Evolutionary conservation across 2,113 vertebrate species (phyloP), one percentile per base, ranked within the genome.

Genomic region (Todiramphus chloris): DNA sequence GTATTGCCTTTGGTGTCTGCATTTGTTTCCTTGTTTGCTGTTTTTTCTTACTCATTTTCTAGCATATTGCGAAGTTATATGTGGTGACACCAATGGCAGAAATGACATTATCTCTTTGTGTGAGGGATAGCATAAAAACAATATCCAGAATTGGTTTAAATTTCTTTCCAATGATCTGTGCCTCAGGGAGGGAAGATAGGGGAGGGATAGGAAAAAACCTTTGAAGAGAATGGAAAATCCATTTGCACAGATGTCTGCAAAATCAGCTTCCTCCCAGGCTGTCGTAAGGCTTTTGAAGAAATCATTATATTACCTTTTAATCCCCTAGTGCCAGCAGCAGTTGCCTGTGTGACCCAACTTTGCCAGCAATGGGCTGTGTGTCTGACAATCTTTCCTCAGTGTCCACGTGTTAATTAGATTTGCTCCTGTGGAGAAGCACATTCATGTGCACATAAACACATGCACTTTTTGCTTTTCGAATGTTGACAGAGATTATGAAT

Each of bases 211-310:
- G 53, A 79, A 35, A 73, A 94, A 83, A 44, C 69, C 90, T 94
- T 83, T 86, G 90, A 94, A 90, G 64, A 97, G 88, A 85, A 93
- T 89, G 89, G 84, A 94, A 97, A 95, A 93, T 59, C 67, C 62
- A 95, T 92, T 95, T 93, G 48, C 72, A 81, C 55, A 87, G 75
- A 74, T 78, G 87, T 93, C 97, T 97, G 91, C 73, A 96, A 97
- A 97, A 88, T 90, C 76, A 50, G n/a, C 91, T 95, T 96, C 83
- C 63, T 93, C 64, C 37, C 46, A 91, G 43, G 53, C 78, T 83
- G 87, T 80, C 3, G 10, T 89, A 93, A 87, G 80, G 69, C 70
- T 84, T 75, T 84, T 95, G 89, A 95, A 95, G 69, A 92, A 96
- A 81, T 94, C 73, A 31, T 94, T 86, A 73, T 87, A 79, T 75